Conservation (phyloP, 2,113 vertebrate species). For the Muntiacus reevesi region DNA sequence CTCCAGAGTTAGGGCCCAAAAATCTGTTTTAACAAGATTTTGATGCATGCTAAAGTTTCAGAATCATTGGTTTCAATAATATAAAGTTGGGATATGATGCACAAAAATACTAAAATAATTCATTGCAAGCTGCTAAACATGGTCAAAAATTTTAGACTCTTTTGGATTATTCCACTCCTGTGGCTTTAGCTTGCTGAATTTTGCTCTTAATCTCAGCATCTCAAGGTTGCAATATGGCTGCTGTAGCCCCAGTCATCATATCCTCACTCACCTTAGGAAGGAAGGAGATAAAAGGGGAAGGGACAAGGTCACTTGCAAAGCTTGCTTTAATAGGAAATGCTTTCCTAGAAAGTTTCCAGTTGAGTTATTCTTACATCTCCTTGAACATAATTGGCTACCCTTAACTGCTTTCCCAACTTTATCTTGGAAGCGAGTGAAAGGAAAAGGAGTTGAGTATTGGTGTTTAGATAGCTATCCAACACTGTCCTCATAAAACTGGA, state of each 20-base stretch:
- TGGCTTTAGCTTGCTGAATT: not conserved
- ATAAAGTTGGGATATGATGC: not conserved
- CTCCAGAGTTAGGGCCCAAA: not conserved
- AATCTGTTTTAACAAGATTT: not conserved
- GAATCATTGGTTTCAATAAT: not conserved
- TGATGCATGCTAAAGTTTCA: not conserved
- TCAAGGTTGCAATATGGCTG: not conserved
- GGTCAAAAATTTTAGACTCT: not conserved
- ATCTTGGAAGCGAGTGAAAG: not conserved
- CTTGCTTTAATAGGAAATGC: not conserved
- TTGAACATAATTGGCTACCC: not conserved
- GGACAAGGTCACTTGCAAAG: not conserved
- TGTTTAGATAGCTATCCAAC: not conserved
- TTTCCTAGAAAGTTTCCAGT: not conserved
- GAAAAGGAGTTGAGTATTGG: not conserved
- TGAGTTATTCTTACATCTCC: not conserved
- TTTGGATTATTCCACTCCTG: not conserved
- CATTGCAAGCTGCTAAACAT: not conserved
- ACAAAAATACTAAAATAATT: not conserved
- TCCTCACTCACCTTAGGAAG: not conserved
- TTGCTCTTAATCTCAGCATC: not conserved
- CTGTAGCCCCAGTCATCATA: not conserved
- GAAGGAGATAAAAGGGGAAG: not conserved
- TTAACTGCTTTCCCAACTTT: not conserved
- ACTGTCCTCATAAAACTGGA: not conserved